Percentiles rank a stretch among this genome's conserved stretches.
These are phyloP conservation scores for Ethmia dodecea DNA, from an alignment of 2,888 invertebrate species.

Conservation along the genomic window DNA sequence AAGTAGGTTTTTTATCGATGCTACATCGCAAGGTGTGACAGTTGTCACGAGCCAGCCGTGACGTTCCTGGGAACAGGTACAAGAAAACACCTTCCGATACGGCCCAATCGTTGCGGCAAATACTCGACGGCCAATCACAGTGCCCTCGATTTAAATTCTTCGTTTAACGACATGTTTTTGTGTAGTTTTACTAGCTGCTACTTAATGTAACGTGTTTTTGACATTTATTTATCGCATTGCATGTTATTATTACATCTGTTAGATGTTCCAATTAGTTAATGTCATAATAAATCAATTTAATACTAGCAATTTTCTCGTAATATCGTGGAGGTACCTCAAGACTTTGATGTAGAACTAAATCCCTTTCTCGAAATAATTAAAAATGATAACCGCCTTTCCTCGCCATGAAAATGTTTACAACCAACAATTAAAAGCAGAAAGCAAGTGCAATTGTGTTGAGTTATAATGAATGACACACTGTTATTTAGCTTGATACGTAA, in stretches of 20 bases:
- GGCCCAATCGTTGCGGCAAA: constrained; percentile 31
- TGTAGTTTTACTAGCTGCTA: too few species aligned
- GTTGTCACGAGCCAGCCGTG: constrained; percentile 42
- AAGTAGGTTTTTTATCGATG: constrained; percentile 34
- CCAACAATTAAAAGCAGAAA: constrained; percentile 35
- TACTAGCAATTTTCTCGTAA: too few species aligned
- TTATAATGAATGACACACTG: constrained; percentile 30
- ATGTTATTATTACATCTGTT: too few species aligned
- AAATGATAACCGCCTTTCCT: constrained; percentile 24
- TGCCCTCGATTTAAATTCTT: constrained; percentile 34
- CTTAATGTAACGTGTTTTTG: too few species aligned
- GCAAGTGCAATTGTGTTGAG: constrained; percentile 28
- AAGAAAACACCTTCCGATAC: constrained; percentile 35
- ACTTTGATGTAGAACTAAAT: constrained; percentile 30
- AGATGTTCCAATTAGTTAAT: too few species aligned
- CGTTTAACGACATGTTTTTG: constrained; percentile 6
- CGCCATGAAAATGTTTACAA: constrained; percentile 27
- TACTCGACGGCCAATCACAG: constrained; percentile 24
- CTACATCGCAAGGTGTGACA: constrained; percentile 41
- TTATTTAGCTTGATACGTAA: constrained; percentile 22
- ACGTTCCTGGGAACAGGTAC: constrained; percentile 32
- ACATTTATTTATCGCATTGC: too few species aligned
- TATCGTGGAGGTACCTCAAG: too few species aligned
- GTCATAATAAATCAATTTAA: too few species aligned
- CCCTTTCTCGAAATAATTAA: constrained; percentile 30